Evolutionary conservation across 2,797 vertebrate species (phyloP).

Genomic region (Spheniscus humboldti): DNA sequence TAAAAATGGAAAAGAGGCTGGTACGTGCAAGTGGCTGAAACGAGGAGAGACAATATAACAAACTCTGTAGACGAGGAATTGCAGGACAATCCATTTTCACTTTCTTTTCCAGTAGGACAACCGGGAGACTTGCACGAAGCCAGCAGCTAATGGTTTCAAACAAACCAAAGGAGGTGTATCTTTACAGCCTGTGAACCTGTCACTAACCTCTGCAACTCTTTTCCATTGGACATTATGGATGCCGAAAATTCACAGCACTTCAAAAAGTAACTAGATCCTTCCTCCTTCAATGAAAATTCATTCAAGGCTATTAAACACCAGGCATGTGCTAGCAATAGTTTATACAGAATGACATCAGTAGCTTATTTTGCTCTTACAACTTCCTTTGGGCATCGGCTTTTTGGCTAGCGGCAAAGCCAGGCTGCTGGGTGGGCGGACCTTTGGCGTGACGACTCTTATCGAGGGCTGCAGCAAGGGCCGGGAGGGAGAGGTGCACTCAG

Average conservation of each 20-base stretch:
- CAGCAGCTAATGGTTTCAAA: not conserved
- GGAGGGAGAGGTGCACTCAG: rapidly evolving
- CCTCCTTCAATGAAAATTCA: not conserved
- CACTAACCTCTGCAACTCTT: not conserved
- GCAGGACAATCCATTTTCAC: not conserved
- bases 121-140: not conserved
- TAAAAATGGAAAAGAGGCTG: not conserved
- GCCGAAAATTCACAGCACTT: not conserved
- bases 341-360: not conserved
- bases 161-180: not conserved
- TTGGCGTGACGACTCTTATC: rapidly evolving
- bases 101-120: not conserved
- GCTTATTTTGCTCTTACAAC: not conserved
- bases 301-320: not conserved
- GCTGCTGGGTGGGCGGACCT: not conserved
- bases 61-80: rapidly evolving
- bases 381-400: not conserved
- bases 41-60: not conserved
- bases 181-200: not conserved
- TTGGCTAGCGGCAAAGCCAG: not conserved
- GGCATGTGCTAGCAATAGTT: not conserved
- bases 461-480: not conserved
- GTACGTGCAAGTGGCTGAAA: not conserved
- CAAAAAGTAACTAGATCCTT: not conserved
- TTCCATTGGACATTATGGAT: not conserved